phyloP scores from a whole-genome alignment of 2,888 invertebrate genomes.

The Petrolisthes manimaculis region DNA sequence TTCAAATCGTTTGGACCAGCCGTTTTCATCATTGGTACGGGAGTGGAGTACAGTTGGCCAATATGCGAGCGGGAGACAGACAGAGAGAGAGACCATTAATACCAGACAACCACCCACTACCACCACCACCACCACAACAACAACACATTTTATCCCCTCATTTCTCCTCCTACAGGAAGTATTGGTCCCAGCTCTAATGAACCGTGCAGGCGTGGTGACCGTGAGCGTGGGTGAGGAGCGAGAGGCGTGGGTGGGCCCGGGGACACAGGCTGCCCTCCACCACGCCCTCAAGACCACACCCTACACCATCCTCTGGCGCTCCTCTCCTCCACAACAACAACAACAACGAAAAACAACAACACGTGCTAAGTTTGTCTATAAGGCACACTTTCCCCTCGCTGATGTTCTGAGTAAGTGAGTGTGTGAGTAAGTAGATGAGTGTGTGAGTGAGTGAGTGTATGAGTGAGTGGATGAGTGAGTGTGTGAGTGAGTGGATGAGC shows the following conservation, averaged over 20 bases:
- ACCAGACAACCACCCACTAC: background rate
- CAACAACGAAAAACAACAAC: background rate
- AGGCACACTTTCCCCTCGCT: constrained; percentile 37
- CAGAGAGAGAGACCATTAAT: background rate
- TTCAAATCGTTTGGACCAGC: too few species aligned
- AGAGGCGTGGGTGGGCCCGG: constrained; percentile 44
- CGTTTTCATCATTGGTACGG: too few species aligned
- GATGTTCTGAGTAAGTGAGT: constrained; percentile 47
- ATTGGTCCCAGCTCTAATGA: constrained; percentile 43
- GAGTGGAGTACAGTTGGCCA: too few species aligned
- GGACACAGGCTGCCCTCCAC: constrained; percentile 20
- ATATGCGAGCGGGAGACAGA: too few species aligned
- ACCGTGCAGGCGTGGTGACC: constrained; percentile 43
- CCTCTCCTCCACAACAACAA: background rate
- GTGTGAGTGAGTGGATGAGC: too few species aligned
- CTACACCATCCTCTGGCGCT: constrained; percentile 46
- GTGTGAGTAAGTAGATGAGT: too few species aligned
- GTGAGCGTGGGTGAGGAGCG: constrained; percentile 33
- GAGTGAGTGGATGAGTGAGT: too few species aligned
- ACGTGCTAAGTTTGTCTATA: constrained; percentile 35
- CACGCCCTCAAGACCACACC: constrained; percentile 19
- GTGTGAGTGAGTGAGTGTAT: too few species aligned
- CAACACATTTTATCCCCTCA: background rate
- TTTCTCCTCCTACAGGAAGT: constrained; percentile 31
- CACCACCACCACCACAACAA: background rate